Evolutionary conservation across 2,888 invertebrate genomes (phyloP).

Genomic region (Platycnemis pennipes): DNA sequence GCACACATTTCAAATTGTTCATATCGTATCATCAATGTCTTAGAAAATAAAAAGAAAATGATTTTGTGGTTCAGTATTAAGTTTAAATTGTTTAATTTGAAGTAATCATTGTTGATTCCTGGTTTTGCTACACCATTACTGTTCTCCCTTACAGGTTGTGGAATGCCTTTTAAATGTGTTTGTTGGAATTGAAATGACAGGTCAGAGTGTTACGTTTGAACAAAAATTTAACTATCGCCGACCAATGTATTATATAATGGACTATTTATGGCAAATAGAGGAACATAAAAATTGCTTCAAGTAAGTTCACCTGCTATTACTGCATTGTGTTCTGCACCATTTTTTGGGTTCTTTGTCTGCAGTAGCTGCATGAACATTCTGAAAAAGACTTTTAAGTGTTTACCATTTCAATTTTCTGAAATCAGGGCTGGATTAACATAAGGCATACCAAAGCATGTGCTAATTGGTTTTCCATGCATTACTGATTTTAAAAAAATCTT

Average conservation of each 20-base stretch:
- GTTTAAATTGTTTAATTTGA: background rate
- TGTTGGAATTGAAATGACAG: conserved; percentile 98
- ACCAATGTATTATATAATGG: conserved; percentile 97
- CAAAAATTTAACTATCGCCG: conserved; percentile 98
- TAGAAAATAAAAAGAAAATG: no score
- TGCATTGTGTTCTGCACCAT: background rate
- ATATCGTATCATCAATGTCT: no score
- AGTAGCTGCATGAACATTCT: background rate
- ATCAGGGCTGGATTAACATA: background rate
- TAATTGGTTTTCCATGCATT: background rate
- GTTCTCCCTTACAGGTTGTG: conserved; percentile 83
- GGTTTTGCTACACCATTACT: background rate
- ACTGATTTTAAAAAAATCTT: no score
- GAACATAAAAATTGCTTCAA: conserved; percentile 89
- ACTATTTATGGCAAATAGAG: conserved; percentile 92
- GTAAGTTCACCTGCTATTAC: conserved; percentile 79
- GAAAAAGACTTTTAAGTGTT: background rate
- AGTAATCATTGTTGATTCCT: background rate
- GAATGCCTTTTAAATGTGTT: conserved; percentile 93
- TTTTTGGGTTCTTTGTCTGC: background rate
- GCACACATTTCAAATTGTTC: no score
- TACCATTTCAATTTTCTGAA: background rate
- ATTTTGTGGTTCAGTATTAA: background rate
- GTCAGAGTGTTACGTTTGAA: conserved; percentile 96
- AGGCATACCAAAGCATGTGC: background rate